These are phyloP conservation scores for Otolemur crassicaudatus DNA, from an alignment of 2,797 vertebrate genomes.

Conservation along the genomic window DNA sequence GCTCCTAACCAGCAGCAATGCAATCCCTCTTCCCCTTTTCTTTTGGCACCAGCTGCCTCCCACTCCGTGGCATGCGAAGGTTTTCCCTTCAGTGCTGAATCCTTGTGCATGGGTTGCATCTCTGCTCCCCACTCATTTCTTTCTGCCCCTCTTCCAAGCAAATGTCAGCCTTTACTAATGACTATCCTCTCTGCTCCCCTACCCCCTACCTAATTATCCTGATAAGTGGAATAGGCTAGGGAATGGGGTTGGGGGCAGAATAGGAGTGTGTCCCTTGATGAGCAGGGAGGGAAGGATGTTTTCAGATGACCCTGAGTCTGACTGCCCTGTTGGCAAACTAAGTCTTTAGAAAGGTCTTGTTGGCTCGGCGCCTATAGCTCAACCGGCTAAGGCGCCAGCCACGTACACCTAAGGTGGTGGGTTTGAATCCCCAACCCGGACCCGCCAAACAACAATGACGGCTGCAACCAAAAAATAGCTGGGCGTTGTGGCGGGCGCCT, in stretches of 20 bases:
- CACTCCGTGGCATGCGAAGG: background rate
- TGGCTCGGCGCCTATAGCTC: too few species aligned
- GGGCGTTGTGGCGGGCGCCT: too few species aligned
- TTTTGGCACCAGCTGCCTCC: background rate
- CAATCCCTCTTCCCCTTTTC: background rate
- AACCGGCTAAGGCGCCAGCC: too few species aligned
- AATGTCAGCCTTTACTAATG: background rate
- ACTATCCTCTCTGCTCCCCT: background rate
- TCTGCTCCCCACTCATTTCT: background rate
- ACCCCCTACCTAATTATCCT: background rate
- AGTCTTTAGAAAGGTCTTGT: background rate
- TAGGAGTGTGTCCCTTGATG: background rate
- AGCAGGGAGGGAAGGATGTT: background rate
- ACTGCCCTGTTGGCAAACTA: background rate
- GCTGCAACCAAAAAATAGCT: too few species aligned
- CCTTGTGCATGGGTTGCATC: background rate
- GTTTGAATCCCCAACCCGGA: too few species aligned
- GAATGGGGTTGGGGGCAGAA: background rate
- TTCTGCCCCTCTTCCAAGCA: background rate
- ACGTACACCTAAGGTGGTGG: too few species aligned
- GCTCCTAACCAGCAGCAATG: background rate
- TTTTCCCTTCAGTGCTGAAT: background rate
- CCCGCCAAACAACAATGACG: too few species aligned
- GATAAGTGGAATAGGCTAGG: background rate
- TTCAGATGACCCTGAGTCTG: background rate